Evolutionary conservation across 2,113 vertebrate genomes (phyloP).

Genomic region (Chamaea fasciata): DNA sequence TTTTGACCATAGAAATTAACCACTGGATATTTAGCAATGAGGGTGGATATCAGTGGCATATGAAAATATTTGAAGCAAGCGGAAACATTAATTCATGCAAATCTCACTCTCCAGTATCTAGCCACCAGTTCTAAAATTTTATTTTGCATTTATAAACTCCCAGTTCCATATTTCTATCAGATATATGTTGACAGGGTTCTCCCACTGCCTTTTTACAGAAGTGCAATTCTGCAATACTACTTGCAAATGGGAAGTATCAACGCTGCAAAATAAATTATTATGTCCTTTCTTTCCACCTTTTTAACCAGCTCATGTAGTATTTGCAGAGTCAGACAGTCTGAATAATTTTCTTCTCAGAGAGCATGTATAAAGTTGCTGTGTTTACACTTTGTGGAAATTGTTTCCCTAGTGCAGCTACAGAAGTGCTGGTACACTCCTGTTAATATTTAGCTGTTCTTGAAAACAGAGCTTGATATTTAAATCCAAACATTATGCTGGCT

Average conservation of each 20-base stretch:
- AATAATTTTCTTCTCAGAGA: conserved; percentile 44
- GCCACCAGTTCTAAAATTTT: neutral
- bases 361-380: neutral
- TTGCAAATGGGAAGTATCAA: neutral
- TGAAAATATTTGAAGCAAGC: neutral
- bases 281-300: neutral
- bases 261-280: neutral
- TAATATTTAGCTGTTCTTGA: neutral
- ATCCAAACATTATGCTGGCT: conserved; percentile 30
- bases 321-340: conserved; percentile 17
- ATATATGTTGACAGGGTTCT: neutral
- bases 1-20: neutral
- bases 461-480: conserved; percentile 50
- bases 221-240: neutral
- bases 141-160: neutral
- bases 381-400: neutral
- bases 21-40: neutral
- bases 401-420: neutral
- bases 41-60: neutral
- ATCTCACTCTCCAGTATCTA: neutral
- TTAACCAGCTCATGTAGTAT: neutral
- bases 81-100: neutral
- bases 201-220: neutral
- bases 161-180: neutral
- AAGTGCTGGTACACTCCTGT: neutral